Evolutionary conservation across 2,797 vertebrate species (phyloP).

Genomic region (Mus caroli): DNA sequence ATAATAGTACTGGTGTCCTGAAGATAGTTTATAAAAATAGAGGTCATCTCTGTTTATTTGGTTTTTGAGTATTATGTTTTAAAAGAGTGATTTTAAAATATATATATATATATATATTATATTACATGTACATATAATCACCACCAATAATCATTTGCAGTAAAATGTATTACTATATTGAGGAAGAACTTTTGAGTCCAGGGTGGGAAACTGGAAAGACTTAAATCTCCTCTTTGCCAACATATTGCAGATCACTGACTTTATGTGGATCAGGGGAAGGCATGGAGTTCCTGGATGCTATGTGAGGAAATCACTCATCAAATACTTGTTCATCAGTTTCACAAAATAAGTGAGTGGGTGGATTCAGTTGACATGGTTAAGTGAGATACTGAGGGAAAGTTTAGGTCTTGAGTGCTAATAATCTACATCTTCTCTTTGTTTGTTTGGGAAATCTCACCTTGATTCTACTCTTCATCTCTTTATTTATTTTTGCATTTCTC

Average conservation of each 20-base stretch:
- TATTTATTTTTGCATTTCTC: conserved; percentile 3
- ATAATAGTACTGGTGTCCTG: not conserved
- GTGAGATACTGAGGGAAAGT: not conserved
- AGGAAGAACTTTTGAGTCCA: not conserved
- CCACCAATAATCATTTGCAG: not conserved
- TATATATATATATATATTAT: too few relatives aligned
- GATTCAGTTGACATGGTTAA: not conserved
- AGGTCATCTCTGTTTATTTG: not conserved
- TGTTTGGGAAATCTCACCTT: not conserved
- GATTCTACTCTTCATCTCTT: not conserved
- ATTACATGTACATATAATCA: not conserved
- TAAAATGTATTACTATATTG: not conserved
- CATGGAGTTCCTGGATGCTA: not conserved
- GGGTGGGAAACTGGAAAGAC: not conserved
- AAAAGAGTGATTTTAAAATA: not conserved
- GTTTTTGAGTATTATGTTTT: not conserved
- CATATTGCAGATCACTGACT: not conserved
- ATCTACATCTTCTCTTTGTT: not conserved
- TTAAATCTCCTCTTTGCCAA: not conserved
- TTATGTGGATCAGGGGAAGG: fast-evolving
- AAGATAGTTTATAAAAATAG: not conserved
- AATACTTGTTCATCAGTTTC: not conserved
- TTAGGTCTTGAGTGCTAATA: not conserved
- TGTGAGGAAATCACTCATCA: not conserved
- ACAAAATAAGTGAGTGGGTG: not conserved